Conservation (phyloP, 2,888 invertebrate genomes). For the Hypselothyrea guttata region DNA sequence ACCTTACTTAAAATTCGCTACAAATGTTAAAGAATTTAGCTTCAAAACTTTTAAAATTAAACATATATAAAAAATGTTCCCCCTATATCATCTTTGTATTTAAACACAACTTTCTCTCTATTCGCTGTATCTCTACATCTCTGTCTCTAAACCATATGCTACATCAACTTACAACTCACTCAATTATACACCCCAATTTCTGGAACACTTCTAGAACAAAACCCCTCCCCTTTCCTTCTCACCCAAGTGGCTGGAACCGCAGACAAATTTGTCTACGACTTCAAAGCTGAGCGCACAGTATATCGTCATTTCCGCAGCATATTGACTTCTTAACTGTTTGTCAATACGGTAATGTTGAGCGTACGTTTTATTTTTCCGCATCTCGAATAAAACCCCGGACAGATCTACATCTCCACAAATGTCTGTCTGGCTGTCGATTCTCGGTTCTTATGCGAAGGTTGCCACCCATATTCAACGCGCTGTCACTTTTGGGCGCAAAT, state of each 20-base stretch:
- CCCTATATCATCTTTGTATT: too few species aligned
- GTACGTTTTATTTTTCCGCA: conserved; percentile 1
- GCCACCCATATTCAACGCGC: conserved; percentile 75
- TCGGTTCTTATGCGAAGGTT: neutral
- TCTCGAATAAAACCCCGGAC: neutral
- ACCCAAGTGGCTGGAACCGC: conserved; percentile 72
- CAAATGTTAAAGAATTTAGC: too few species aligned
- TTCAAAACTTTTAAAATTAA: too few species aligned
- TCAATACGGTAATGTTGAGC: conserved; percentile 50
- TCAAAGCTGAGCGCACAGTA: conserved; percentile 45
- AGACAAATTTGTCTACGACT: conserved; percentile 78
- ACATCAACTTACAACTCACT: neutral
- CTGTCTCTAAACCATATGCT: conserved; percentile 54
- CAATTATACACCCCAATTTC: too few species aligned
- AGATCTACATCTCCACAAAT: neutral
- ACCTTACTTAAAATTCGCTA: too few species aligned
- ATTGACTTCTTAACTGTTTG: conserved; percentile 66
- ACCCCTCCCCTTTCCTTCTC: neutral
- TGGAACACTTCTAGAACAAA: neutral
- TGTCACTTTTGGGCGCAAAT: conserved; percentile 77
- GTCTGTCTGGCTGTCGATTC: conserved; percentile 1
- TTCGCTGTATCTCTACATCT: neutral
- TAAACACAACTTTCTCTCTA: too few species aligned
- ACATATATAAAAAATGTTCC: too few species aligned
- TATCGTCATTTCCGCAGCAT: conserved; percentile 46